Evolutionary conservation across 2,113 vertebrate genomes (phyloP).

Genomic region (Pantherophis guttatus): DNA sequence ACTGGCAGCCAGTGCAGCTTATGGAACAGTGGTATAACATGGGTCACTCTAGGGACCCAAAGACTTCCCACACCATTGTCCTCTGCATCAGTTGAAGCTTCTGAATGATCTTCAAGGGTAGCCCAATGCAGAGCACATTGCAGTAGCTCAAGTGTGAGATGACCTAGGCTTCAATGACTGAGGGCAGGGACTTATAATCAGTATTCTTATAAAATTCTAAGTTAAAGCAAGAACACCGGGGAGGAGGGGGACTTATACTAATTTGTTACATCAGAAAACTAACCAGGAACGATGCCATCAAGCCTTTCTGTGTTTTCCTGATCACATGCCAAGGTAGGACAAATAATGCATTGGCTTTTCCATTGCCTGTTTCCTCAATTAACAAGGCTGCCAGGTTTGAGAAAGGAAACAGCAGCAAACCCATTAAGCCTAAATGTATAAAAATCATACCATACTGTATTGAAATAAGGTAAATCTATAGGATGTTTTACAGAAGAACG

Average conservation of each 20-base stretch:
- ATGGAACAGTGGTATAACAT: no score
- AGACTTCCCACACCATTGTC: no score
- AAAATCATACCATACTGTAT: not conserved
- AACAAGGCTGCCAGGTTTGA: not conserved
- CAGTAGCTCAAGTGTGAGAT: no score
- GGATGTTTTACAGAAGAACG: not conserved
- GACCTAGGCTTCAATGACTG: no score
- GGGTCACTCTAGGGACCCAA: no score
- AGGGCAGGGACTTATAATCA: no score
- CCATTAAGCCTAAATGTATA: not conserved
- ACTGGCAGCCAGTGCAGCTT: no score
- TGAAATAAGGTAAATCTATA: not conserved
- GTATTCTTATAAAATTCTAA: constrained; percentile 12
- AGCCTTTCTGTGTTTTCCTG: not conserved
- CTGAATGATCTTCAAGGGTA: no score
- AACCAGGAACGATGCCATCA: not conserved
- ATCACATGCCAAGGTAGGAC: not conserved
- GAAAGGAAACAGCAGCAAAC: not conserved
- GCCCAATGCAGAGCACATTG: no score
- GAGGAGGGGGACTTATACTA: not conserved
- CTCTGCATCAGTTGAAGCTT: no score
- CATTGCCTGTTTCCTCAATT: not conserved
- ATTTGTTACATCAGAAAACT: not conserved
- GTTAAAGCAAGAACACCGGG: not conserved
- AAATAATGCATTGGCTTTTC: not conserved